Evolutionary conservation across 2,797 vertebrate genomes (phyloP).

Genomic region (Sebastolobus altivelis): DNA sequence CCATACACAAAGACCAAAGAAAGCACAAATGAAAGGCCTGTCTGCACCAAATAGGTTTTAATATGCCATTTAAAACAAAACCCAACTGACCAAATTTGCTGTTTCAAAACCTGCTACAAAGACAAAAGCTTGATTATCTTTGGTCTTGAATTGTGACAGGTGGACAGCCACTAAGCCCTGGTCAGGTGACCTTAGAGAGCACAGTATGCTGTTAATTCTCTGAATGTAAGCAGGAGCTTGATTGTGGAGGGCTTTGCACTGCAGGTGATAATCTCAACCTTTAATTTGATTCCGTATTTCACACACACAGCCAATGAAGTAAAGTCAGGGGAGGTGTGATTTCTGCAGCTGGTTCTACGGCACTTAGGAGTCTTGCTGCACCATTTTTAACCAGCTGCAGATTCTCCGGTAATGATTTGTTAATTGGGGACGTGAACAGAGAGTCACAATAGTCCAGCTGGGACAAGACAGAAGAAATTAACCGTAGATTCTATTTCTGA

Average conservation of each 20-base stretch:
- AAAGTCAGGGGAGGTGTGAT: constrained; percentile 15
- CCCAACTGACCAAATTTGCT: neutral
- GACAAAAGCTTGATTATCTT: neutral
- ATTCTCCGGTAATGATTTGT: constrained; percentile 17
- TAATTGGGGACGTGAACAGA: constrained; percentile 18
- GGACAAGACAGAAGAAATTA: constrained; percentile 4
- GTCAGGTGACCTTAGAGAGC: constrained; percentile 28
- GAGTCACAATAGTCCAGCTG: neutral
- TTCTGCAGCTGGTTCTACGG: constrained; percentile 5
- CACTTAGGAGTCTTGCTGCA: neutral
- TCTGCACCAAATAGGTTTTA: neutral
- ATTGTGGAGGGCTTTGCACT: constrained; percentile 32
- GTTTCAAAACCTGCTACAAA: neutral
- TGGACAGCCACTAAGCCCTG: constrained; percentile 10
- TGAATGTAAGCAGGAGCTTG: constrained; percentile 18
- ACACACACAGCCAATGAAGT: neutral
- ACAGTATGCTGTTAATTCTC: constrained; percentile 3
- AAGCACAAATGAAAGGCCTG: neutral
- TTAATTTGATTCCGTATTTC: constrained; percentile 30
- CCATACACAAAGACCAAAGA: neutral
- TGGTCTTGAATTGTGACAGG: constrained; percentile 24
- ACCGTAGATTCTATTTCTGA: neutral
- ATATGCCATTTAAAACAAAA: neutral
- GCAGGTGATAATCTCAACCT: constrained; percentile 27
- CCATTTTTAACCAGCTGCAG: constrained; percentile 24